Percentiles rank a stretch among this genome's conserved stretches.
These are phyloP conservation scores for Falco berigora DNA, from an alignment of 2,797 vertebrate genomes.

Conservation along the genomic window DNA sequence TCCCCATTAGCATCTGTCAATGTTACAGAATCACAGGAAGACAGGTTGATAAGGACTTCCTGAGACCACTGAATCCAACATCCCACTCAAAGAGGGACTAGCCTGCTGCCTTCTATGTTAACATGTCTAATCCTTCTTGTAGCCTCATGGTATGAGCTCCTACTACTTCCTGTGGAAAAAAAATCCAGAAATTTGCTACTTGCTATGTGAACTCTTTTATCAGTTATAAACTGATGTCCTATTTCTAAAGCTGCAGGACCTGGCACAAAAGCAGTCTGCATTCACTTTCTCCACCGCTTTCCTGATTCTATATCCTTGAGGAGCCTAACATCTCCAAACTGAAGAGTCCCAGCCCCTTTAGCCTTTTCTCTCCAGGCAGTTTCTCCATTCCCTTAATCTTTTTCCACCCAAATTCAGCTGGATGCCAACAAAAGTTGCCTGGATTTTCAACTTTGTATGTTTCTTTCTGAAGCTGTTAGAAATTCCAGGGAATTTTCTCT, in stretches of 20 bases:
- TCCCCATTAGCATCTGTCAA: not conserved
- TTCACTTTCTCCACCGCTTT: not conserved
- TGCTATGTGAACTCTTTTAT: not conserved
- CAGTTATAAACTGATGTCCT: not conserved
- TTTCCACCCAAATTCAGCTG: not conserved
- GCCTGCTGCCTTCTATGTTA: not conserved
- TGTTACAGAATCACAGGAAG: not conserved
- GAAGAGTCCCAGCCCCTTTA: not conserved
- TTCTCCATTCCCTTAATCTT: not conserved
- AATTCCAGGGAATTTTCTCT: not conserved
- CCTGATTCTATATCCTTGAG: not conserved
- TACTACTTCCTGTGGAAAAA: not conserved
- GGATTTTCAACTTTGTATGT: not conserved
- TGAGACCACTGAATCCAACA: not conserved
- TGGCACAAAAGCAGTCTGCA: not conserved
- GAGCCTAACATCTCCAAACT: not conserved
- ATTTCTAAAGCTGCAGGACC: not conserved
- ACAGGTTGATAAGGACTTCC: not conserved
- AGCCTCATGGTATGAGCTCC: not conserved
- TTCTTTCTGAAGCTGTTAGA: not conserved
- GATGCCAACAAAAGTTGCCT: not conserved
- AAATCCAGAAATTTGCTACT: not conserved
- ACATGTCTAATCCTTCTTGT: not conserved
- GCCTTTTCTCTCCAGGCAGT: not conserved
- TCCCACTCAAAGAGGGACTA: not conserved